These are phyloP conservation scores for Fopius arisanus DNA, from an alignment of 1,140 invertebrate species.

Conservation along the genomic window DNA sequence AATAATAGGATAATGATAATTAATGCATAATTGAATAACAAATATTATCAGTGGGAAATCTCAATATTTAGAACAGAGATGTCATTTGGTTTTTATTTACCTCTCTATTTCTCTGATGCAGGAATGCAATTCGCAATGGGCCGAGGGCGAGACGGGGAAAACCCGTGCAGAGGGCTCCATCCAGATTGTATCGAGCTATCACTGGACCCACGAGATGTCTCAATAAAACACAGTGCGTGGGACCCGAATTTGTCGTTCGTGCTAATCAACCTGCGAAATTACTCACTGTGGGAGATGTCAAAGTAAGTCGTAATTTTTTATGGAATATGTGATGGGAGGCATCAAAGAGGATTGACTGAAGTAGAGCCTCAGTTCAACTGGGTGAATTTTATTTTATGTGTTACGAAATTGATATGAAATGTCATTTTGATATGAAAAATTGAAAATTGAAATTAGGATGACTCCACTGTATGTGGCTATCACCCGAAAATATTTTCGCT, in stretches of 20 bases:
- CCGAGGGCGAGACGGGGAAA: conserved; percentile 63
- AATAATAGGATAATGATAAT: too few species aligned
- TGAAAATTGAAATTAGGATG: too few species aligned
- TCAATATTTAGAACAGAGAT: too few species aligned
- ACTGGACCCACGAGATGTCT: conserved; percentile 57
- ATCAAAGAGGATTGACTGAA: too few species aligned
- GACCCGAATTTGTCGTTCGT: conserved; percentile 78
- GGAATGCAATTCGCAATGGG: conserved; percentile 54
- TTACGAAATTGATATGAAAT: not conserved
- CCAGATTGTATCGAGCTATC: conserved; percentile 71
- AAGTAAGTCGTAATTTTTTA: conserved; percentile 49
- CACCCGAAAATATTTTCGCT: not conserved
- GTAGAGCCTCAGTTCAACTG: too few species aligned
- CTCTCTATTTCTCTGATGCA: conserved; percentile 32
- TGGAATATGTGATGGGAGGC: too few species aligned
- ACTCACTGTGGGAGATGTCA: conserved; percentile 65
- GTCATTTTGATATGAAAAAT: not conserved
- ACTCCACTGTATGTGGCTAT: not conserved
- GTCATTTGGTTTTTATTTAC: too few species aligned
- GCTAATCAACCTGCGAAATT: conserved; percentile 71
- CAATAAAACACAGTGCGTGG: conserved; percentile 68
- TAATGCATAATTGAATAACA: too few species aligned
- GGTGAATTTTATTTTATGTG: too few species aligned
- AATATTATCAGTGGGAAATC: too few species aligned
- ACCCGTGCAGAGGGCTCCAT: conserved; percentile 76